These are phyloP conservation scores for Chaunax sp. DNA, from an alignment of 2,797 vertebrate species.

Conservation along the genomic window DNA sequence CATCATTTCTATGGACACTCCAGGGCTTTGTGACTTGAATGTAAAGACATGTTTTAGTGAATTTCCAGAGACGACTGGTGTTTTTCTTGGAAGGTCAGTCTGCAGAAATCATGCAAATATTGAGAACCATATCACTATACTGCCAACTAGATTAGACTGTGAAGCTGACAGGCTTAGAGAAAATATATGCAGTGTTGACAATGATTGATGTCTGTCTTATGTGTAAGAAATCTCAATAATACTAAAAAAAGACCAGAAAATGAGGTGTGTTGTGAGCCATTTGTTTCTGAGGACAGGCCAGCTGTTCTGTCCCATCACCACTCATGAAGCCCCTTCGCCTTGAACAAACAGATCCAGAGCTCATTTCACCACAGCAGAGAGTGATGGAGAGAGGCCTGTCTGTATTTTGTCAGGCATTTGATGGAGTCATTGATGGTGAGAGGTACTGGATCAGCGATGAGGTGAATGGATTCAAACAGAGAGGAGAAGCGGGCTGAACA, in stretches of 20 bases:
- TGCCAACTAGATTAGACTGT: constrained; percentile 14
- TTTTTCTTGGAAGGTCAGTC: background rate
- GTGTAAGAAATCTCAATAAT: constrained; percentile 77
- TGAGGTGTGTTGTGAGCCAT: constrained; percentile 69
- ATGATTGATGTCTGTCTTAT: constrained; percentile 63
- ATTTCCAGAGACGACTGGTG: background rate
- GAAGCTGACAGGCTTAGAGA: constrained; percentile 27
- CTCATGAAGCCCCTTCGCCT: constrained; percentile 52
- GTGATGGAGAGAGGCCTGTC: constrained; percentile 80
- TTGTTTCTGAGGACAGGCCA: constrained; percentile 70
- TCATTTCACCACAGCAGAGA: constrained; percentile 82
- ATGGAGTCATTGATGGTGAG: constrained; percentile 83
- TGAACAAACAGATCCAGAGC: constrained; percentile 76
- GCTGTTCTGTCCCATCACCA: constrained; percentile 60
- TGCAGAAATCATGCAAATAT: constrained; percentile 22
- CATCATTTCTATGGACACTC: background rate
- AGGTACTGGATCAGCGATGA: constrained; percentile 50
- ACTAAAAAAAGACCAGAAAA: constrained; percentile 72
- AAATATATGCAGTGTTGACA: constrained; percentile 51
- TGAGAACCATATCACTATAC: constrained; percentile 9
- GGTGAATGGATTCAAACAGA: constrained; percentile 49
- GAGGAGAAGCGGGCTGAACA: constrained; percentile 44
- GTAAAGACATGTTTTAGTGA: background rate
- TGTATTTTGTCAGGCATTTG: constrained; percentile 81
- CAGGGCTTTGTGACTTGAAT: background rate